Conservation (phyloP, 2,888 invertebrate genomes). For the Aphidius colemani region DNA sequence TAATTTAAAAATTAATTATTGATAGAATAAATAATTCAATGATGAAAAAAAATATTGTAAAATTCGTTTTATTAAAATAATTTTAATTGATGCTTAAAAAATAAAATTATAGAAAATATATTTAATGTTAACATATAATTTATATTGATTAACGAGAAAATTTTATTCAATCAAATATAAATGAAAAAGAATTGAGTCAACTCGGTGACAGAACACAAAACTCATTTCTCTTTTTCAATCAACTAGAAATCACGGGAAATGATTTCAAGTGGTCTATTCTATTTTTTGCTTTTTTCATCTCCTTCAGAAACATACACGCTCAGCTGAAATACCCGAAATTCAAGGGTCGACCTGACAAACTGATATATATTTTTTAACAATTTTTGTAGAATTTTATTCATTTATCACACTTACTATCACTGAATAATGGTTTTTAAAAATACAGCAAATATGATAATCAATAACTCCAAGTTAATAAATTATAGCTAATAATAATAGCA, state of each 20-base stretch:
- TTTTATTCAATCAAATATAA: background rate
- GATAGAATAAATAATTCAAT: too few species aligned
- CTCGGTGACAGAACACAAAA: background rate
- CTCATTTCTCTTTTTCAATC: too few species aligned
- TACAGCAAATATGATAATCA: too few species aligned
- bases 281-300: too few species aligned
- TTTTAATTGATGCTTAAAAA: background rate
- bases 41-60: too few species aligned
- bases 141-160: background rate
- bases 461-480: too few species aligned
- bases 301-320: background rate
- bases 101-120: constrained; percentile 1
- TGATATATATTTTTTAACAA: background rate
- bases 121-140: background rate
- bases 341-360: constrained; percentile 6
- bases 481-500: too few species aligned
- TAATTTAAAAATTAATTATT: too few species aligned
- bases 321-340: constrained; percentile 15
- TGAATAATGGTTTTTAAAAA: too few species aligned
- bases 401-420: too few species aligned
- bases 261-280: constrained; percentile 19
- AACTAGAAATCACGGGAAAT: background rate
- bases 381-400: too few species aligned
- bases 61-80: too few species aligned
- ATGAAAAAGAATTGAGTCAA: constrained; percentile 1